A percentile compares a stretch with the other conserved stretches of the same genome.
Conservation (phyloP, 2,888 invertebrate genomes). For the Meta bourneti region DNA sequence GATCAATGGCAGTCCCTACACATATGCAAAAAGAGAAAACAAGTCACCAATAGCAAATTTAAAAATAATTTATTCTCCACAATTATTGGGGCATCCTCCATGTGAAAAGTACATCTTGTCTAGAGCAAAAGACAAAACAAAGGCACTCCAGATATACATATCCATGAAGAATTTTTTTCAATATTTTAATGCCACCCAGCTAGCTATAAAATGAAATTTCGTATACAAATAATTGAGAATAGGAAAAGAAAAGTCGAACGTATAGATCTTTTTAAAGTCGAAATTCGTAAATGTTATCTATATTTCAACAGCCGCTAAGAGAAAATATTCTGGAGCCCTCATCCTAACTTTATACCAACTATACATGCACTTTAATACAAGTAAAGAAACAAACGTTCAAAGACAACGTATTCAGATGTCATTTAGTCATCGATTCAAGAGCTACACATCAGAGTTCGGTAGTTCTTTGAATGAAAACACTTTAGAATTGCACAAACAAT, state of each 20-base stretch:
- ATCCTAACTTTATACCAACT: conserved; percentile 21
- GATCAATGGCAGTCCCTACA: conserved; percentile 15
- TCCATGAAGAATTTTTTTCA: neutral
- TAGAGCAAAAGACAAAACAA: conserved; percentile 63
- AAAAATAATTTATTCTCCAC: conserved; percentile 56
- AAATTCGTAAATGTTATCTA: no score
- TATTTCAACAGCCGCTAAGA: neutral
- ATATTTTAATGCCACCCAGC: no score
- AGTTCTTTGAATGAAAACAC: conserved; percentile 32
- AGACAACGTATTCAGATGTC: conserved; percentile 40
- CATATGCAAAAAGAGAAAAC: neutral
- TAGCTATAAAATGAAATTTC: conserved; percentile 42
- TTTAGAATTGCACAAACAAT: conserved; percentile 69
- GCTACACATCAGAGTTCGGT: neutral
- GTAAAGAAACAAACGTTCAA: conserved; percentile 17
- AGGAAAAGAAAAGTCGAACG: neutral
- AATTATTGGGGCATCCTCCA: conserved; percentile 32
- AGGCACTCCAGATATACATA: conserved; percentile 46
- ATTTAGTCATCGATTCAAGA: neutral
- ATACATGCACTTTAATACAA: conserved; percentile 22
- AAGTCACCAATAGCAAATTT: no score
- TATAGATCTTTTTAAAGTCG: no score
- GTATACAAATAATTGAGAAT: conserved; percentile 41
- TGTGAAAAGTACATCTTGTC: conserved; percentile 38
- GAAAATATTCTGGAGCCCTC: neutral